Evolutionary conservation across 2,888 invertebrate species (phyloP).

Genomic region (Hipparchia sbordonii): DNA sequence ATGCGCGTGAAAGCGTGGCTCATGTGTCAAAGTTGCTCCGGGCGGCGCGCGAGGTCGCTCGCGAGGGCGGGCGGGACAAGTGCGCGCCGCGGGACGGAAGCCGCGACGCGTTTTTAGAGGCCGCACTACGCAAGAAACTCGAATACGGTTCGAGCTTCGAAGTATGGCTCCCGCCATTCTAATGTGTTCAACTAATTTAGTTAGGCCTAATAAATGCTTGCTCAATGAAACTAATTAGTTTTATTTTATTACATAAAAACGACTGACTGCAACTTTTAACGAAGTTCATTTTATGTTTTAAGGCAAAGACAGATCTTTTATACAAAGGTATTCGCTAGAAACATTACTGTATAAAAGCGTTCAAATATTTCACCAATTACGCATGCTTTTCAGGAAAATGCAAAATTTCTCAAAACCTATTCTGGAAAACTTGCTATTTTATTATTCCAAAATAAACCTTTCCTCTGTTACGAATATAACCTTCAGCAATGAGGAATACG

Average conservation of each 20-base stretch:
- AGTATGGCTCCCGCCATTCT: constrained; percentile 83
- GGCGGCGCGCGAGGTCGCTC: constrained; percentile 70
- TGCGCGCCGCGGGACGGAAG: constrained; percentile 67
- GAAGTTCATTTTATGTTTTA: too few species aligned
- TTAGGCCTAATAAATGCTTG: constrained; percentile 50
- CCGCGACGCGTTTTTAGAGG: constrained; percentile 74
- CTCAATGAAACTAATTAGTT: constrained; percentile 25
- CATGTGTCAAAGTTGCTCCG: constrained; percentile 71
- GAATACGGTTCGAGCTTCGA: constrained; percentile 76
- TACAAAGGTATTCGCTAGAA: too few species aligned
- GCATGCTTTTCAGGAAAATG: too few species aligned
- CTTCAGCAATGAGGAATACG: too few species aligned
- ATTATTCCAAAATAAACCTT: too few species aligned
- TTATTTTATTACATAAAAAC: background rate
- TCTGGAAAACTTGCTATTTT: too few species aligned
- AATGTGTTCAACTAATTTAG: constrained; percentile 64
- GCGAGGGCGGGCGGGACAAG: constrained; percentile 61
- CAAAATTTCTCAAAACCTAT: too few species aligned
- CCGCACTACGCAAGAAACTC: constrained; percentile 79
- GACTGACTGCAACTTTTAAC: background rate
- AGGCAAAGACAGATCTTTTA: too few species aligned
- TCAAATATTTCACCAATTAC: too few species aligned
- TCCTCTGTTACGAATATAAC: too few species aligned
- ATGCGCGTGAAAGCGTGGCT: constrained; percentile 72
- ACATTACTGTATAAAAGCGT: too few species aligned